Evolutionary conservation across 2,888 invertebrate genomes (phyloP), one percentile per base, ranked within the genome.

Genomic region (Vanessa cardui): DNA sequence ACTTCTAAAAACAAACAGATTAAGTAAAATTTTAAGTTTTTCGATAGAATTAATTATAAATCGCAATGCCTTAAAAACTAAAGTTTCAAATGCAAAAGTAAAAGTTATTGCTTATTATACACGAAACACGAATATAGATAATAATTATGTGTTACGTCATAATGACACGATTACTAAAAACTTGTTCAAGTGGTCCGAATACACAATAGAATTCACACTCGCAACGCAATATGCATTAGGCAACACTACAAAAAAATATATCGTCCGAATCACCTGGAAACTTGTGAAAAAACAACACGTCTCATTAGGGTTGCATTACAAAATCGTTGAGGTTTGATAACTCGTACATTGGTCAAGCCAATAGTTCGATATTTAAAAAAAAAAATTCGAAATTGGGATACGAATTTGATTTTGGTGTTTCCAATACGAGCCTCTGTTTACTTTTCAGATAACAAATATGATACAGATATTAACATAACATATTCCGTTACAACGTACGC

Each of bases 401-500:
- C 26, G 39, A 39, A 39, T 39, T 12, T 12, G 0, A 12, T 39
- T 39, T 39, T 39, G 39, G 12, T 12, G 2, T 39, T 39, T 39
- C 2, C 12, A 39, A 39, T 39, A 3, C 12, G 12, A 20, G 31
- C 39, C 49, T 58, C 7, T 58, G 62, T 62, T 63, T 68, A 66
- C 59, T 73, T 68, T 71, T 77, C 73, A 66, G 69, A 70, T 73
- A 73, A 76, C 71, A 77, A 74, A 73, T 60, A 65, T 69, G 58
- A 81, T 82, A 79, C 79, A 75, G 77, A 83, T 85, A 67, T 87
- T 86, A 74, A 84, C 52, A 54, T 54, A 31, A n/a, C 31, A 87
- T 85, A 87, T 87, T 89, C 90, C 91, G 91, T 90, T 77, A 76
- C 71, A 72, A 66, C 52, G 69, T 85, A 87, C 82, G 79, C 84